These are phyloP conservation scores for Pocillopora grandis DNA, from an alignment of 92 coral and sea anemone genomes.

Conservation along the genomic window DNA sequence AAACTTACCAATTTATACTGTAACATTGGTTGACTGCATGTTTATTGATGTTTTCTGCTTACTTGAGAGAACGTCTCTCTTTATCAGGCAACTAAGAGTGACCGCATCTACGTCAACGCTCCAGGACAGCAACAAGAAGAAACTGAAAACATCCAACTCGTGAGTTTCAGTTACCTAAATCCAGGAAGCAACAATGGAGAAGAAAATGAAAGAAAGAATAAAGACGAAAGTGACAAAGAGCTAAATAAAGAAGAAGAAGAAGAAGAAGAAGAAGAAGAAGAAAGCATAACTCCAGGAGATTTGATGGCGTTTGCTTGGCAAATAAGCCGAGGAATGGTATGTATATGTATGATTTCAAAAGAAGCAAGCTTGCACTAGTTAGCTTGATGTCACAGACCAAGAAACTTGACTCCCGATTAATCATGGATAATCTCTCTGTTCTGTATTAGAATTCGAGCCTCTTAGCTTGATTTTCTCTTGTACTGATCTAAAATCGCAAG, in stretches of 20 bases:
- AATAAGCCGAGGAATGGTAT: constrained; percentile 81
- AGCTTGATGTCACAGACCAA: no score
- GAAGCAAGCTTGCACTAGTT: no score
- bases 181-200: constrained; percentile 4
- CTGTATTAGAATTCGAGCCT: no score
- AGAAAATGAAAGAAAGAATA: constrained; percentile 29
- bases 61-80: no score
- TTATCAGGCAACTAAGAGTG: constrained; percentile 42
- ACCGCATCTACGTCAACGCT: constrained; percentile 68
- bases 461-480: no score
- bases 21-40: neutral
- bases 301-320: constrained; percentile 92
- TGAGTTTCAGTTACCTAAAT: constrained; percentile 25
- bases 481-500: no score
- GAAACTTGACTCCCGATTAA: no score
- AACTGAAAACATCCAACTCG: constrained; percentile 44
- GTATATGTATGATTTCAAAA: neutral
- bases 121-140: constrained; percentile 51
- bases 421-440: no score
- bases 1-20: no score
- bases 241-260: constrained; percentile 45
- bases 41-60: neutral
- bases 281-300: constrained; percentile 67
- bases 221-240: constrained; percentile 23
- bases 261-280: constrained; percentile 53